Evolutionary conservation across 2,797 vertebrate species (phyloP).

Genomic region (Tarsius wallacei): DNA sequence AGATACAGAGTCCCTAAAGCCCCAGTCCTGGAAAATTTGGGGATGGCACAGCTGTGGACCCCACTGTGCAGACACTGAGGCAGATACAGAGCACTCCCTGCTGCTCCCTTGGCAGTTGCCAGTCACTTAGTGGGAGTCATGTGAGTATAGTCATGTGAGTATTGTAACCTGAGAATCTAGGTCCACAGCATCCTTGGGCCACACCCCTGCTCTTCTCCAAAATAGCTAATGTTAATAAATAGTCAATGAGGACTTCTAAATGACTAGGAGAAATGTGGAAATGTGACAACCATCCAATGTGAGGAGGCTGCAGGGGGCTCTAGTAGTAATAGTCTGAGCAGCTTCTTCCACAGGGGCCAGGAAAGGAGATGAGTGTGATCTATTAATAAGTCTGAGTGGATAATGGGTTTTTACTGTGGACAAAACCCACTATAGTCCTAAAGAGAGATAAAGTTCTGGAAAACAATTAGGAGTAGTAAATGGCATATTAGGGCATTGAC

Average conservation of each 20-base stretch:
- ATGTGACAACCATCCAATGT: too few relatives aligned
- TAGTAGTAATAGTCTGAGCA: too few relatives aligned
- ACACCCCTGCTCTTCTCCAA: background rate
- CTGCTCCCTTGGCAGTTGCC: background rate
- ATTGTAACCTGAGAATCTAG: background rate
- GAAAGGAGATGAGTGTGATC: too few relatives aligned
- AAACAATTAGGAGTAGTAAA: too few relatives aligned
- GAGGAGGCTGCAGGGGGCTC: too few relatives aligned
- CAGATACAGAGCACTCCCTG: background rate
- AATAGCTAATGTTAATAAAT: background rate
- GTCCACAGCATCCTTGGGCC: background rate
- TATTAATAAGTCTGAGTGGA: too few relatives aligned
- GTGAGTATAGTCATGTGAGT: background rate
- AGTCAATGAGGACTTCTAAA: background rate
- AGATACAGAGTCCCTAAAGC: accelerated
- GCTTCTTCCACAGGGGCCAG: too few relatives aligned
- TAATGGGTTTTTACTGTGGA: too few relatives aligned
- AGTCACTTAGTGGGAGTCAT: background rate
- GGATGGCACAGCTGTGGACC: background rate
- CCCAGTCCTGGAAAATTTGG: background rate
- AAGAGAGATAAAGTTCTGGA: too few relatives aligned
- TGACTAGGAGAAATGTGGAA: background rate
- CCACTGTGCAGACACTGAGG: background rate
- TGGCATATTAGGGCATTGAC: too few relatives aligned
- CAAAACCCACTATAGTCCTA: too few relatives aligned